These are phyloP conservation scores for Erebia epiphron DNA, from an alignment of 2,888 invertebrate genomes.

Conservation along the genomic window DNA sequence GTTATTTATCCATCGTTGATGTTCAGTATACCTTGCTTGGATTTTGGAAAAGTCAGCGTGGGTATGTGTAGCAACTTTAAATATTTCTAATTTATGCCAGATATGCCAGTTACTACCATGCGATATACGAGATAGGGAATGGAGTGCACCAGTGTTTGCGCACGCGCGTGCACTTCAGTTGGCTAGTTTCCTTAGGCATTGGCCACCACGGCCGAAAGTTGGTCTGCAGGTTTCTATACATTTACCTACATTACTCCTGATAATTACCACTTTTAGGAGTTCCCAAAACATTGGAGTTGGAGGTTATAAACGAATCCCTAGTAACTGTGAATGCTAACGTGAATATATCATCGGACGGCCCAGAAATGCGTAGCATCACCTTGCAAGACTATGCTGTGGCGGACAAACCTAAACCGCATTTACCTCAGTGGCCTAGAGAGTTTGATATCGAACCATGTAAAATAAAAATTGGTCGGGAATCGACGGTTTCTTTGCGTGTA, in stretches of 20 bases:
- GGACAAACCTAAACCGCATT: slow-evolving; percentile 61
- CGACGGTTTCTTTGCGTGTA: slow-evolving; percentile 71
- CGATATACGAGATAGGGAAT: too few species aligned
- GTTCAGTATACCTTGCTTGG: slow-evolving; percentile 77
- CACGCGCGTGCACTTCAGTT: neutral
- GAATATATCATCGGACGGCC: slow-evolving; percentile 79
- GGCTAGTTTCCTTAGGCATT: too few species aligned
- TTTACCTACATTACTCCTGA: neutral
- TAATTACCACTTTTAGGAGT: slow-evolving; percentile 63
- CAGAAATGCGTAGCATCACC: slow-evolving; percentile 75
- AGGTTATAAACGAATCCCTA: slow-evolving; percentile 80
- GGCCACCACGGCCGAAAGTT: too few species aligned
- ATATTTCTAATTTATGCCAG: neutral
- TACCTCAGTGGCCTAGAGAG: slow-evolving; percentile 79
- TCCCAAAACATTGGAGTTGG: slow-evolving; percentile 67
- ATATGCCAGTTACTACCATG: too few species aligned
- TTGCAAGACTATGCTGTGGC: slow-evolving; percentile 71
- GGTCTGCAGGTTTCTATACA: too few species aligned
- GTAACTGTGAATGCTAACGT: slow-evolving; percentile 79
- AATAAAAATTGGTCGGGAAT: slow-evolving; percentile 73
- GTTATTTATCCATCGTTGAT: slow-evolving; percentile 83
- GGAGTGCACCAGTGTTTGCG: too few species aligned
- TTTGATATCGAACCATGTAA: slow-evolving; percentile 76
- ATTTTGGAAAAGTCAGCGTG: slow-evolving; percentile 82
- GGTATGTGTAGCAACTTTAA: slow-evolving; percentile 59